These are phyloP conservation scores for Sinohyriopsis cumingii DNA, from an alignment of 2,888 invertebrate genomes.

Conservation along the genomic window DNA sequence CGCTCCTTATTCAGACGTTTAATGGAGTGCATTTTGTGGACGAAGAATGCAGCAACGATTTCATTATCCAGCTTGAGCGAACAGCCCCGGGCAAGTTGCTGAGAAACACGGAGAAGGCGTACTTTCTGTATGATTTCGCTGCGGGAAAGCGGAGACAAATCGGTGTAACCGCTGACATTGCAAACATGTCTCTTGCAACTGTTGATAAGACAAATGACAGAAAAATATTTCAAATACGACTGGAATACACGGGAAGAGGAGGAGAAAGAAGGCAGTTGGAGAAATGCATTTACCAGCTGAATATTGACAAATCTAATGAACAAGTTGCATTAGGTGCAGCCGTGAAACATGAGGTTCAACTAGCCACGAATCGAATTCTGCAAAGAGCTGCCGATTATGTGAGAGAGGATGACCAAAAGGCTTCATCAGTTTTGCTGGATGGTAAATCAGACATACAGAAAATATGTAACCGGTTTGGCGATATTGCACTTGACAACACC, in stretches of 20 bases:
- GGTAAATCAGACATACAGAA: conserved; percentile 39
- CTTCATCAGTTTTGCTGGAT: conserved; percentile 27
- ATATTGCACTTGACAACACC: conserved; percentile 22
- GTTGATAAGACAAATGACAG: conserved; percentile 18
- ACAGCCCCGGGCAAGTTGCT: conserved; percentile 8
- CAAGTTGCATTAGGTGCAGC: conserved; percentile 21
- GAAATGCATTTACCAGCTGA: conserved; percentile 25
- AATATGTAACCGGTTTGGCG: conserved; percentile 29
- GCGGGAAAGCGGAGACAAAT: conserved; percentile 46
- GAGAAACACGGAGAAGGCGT: conserved; percentile 31
- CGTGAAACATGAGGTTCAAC: conserved; percentile 38
- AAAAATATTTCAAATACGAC: conserved; percentile 24
- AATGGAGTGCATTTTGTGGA: conserved; percentile 38
- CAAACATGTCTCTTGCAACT: conserved; percentile 23
- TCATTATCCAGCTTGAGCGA: conserved; percentile 33
- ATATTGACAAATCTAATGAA: conserved; percentile 11
- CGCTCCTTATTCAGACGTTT: conserved; percentile 37
- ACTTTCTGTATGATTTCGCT: conserved; percentile 52
- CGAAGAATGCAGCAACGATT: conserved; percentile 44
- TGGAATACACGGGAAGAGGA: conserved; percentile 37
- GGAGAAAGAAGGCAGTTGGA: conserved; percentile 34
- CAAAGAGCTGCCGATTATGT: conserved; percentile 34
- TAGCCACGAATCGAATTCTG: conserved; percentile 33
- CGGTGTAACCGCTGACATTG: conserved; percentile 30
- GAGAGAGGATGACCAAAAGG: conserved; percentile 27